Evolutionary conservation across 2,113 vertebrate genomes (phyloP), one percentile per base, ranked within the genome.

Genomic region (Aix galericulata): DNA sequence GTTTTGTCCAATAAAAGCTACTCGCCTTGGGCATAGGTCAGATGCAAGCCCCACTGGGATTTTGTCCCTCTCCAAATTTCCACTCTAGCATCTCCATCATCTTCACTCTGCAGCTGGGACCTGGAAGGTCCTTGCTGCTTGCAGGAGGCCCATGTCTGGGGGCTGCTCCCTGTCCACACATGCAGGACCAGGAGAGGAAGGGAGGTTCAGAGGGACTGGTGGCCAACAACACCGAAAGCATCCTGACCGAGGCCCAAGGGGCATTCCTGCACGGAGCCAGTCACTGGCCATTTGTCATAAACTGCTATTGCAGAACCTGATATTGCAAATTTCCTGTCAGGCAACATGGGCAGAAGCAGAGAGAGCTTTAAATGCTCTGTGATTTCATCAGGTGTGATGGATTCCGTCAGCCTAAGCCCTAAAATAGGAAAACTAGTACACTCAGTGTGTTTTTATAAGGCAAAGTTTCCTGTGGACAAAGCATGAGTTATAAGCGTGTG

Each of bases 181-280:
- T 48, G 31, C 8, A 36, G 71, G 58, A 75, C 17, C 18, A 48
- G 72, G 17, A 73, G 13, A 53, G 23, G 68, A 68, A 52, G 32
- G 0, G 1, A 68, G 67, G 56, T n/a, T 6, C 27, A 8, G 52
- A 29, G 1, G 7, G 26, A 16, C 31, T 36, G 60, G 8, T 32
- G 48, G 63, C 17, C 86, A 50, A 46, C 8, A 31, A 32, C 38
- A 22, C 31, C 1, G 3, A 9, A 40, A 9, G 44, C 11, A 36
- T 82, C 38, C 48, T 76, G n/a, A 8, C 0, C 0, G 3, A 2
- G 12, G 56, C 26, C 4, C 2, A 38, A 75, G 25, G 34, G 62
- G 11, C 72, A 68, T 79, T 82, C 42, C 78, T 56, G 46, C 36
- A 40, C 5, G 17, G 66, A 88, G 26, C 42, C 62, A 82, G n/a